Evolutionary conservation across 2,113 vertebrate genomes (phyloP).

Genomic region (Paralichthys olivaceus): DNA sequence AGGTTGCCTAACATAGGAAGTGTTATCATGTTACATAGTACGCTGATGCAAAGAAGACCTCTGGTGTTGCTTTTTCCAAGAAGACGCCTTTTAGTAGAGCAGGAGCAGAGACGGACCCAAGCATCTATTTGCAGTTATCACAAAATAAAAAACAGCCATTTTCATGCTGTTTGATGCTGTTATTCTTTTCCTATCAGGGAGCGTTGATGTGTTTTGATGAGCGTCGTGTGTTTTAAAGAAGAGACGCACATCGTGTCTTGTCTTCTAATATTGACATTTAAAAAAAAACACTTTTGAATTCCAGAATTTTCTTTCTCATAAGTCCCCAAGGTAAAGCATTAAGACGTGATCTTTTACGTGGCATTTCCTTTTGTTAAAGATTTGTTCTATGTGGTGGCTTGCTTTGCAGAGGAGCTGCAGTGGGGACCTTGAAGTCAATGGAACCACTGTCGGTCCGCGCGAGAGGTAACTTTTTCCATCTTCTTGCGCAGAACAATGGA

Average conservation of each 20-base stretch:
- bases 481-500: conserved; percentile 52
- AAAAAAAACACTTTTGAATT: conserved; percentile 51
- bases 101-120: too few relatives aligned
- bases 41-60: too few relatives aligned
- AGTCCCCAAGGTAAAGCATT: conserved; percentile 48
- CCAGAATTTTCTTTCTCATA: conserved; percentile 11
- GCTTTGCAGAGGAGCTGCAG: conserved; percentile 44
- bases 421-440: conserved; percentile 53
- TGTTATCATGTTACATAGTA: too few relatives aligned
- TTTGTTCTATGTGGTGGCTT: conserved; percentile 44
- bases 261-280: conserved; percentile 55
- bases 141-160: background rate
- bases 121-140: background rate
- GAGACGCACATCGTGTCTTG: conserved; percentile 8
- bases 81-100: too few relatives aligned
- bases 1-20: too few relatives aligned
- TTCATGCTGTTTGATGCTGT: conserved; percentile 10
- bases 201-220: background rate
- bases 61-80: too few relatives aligned
- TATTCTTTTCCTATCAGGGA: conserved; percentile 1
- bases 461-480: conserved; percentile 50
- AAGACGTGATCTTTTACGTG: conserved; percentile 51
- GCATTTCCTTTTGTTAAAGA: conserved; percentile 66
- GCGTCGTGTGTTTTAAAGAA: conserved; percentile 17
- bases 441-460: conserved; percentile 30